These are phyloP conservation scores for Diabrotica virgifera DNA, from an alignment of 1,140 invertebrate species.

Conservation along the genomic window DNA sequence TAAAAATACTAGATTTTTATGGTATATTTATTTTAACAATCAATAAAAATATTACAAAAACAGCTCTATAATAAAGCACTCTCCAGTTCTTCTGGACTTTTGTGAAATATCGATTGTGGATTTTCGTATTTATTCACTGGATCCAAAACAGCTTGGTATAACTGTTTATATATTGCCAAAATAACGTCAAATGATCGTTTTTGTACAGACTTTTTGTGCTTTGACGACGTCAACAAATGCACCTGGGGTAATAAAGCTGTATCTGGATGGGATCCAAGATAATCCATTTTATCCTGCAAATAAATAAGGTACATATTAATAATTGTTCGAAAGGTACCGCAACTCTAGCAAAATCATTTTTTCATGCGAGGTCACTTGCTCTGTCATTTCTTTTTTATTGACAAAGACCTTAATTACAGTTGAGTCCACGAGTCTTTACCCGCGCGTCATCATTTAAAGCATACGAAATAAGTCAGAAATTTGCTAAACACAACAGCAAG, in stretches of 20 bases:
- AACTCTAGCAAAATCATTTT: neutral
- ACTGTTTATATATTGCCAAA: slow-evolving; percentile 82
- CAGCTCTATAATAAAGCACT: slow-evolving; percentile 5
- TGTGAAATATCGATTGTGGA: slow-evolving; percentile 64
- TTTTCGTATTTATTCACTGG: slow-evolving; percentile 75
- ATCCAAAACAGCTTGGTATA: slow-evolving; percentile 77
- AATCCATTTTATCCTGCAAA: slow-evolving; percentile 57
- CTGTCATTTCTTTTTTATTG: too few relatives aligned
- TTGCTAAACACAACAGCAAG: too few relatives aligned
- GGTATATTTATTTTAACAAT: too few relatives aligned
- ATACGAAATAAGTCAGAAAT: too few relatives aligned
- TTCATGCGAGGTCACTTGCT: neutral
- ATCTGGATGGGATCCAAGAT: slow-evolving; percentile 75
- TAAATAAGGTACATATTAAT: too few relatives aligned
- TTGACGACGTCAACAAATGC: slow-evolving; percentile 74
- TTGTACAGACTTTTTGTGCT: slow-evolving; percentile 72
- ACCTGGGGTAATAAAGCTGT: slow-evolving; percentile 80
- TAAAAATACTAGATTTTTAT: too few relatives aligned
- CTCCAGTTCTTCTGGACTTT: slow-evolving; percentile 72
- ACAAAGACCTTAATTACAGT: too few relatives aligned
- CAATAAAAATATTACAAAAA: too few relatives aligned
- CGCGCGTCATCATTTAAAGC: too few relatives aligned
- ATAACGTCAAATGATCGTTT: slow-evolving; percentile 82
- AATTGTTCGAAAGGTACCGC: too few relatives aligned
- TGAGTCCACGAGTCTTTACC: too few relatives aligned